These are phyloP conservation scores for Xylota segnis DNA, from an alignment of 2,888 invertebrate genomes.

Conservation along the genomic window DNA sequence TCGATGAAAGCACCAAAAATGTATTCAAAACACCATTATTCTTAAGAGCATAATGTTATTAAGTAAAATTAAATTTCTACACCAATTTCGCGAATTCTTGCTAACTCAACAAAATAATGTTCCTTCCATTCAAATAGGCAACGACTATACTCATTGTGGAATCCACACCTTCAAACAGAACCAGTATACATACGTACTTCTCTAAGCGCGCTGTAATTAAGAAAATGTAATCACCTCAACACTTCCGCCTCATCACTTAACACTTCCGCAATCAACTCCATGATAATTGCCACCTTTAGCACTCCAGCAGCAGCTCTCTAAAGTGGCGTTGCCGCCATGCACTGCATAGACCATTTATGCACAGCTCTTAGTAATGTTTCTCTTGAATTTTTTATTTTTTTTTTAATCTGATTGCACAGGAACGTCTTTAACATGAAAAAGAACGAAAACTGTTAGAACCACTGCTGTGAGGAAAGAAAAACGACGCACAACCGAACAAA, in stretches of 20 bases:
- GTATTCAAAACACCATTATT: background rate
- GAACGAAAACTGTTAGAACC: slow-evolving; percentile 21
- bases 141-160: background rate
- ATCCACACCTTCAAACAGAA: background rate
- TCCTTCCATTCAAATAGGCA: slow-evolving; percentile 2
- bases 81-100: background rate
- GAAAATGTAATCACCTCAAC: slow-evolving; percentile 68
- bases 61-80: background rate
- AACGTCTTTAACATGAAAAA: background rate
- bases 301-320: slow-evolving; percentile 3
- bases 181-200: background rate
- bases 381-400: slow-evolving; percentile 12
- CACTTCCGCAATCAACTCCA: slow-evolving; percentile 64
- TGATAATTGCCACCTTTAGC: slow-evolving; percentile 66
- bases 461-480: background rate
- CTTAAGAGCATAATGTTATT: background rate
- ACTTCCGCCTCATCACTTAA: slow-evolving; percentile 57
- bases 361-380: slow-evolving; percentile 19
- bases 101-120: background rate
- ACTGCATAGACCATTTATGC: slow-evolving; percentile 13
- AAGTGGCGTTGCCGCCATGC: slow-evolving; percentile 27
- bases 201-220: slow-evolving; percentile 43
- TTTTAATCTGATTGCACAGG: slow-evolving; percentile 45
- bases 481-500: slow-evolving; percentile 12
- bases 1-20: background rate